A percentile compares a stretch with the other conserved stretches of the same genome.
phyloP scores from a whole-genome alignment of 2,888 invertebrate genomes.

The Seira ritae region DNA sequence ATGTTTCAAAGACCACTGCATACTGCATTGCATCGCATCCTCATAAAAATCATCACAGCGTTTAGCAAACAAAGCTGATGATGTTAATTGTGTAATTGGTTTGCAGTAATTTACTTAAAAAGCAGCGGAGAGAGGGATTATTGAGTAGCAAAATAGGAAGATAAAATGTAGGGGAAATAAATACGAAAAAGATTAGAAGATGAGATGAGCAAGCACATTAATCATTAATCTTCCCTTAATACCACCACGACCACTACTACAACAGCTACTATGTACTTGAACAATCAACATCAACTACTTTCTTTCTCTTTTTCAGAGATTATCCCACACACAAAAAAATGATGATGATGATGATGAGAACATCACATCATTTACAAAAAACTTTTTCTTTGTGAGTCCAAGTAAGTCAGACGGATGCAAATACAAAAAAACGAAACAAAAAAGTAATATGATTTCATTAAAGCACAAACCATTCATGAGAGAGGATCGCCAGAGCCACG shows the following conservation, averaged over 20 bases:
- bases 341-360: slow-evolving; percentile 19
- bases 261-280: too few relatives aligned
- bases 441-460: slow-evolving; percentile 32
- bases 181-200: slow-evolving; percentile 1
- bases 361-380: slow-evolving; percentile 48
- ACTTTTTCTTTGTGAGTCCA: neutral
- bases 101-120: slow-evolving; percentile 51
- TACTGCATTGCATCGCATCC: neutral
- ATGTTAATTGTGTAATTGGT: slow-evolving; percentile 63
- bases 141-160: neutral
- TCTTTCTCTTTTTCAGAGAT: slow-evolving; percentile 1
- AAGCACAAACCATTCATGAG: slow-evolving; percentile 9
- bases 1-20: neutral
- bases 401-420: neutral
- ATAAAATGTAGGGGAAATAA: slow-evolving; percentile 30
- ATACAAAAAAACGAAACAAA: slow-evolving; percentile 39
- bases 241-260: slow-evolving; percentile 6
- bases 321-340: neutral
- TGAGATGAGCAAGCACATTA: slow-evolving; percentile 45
- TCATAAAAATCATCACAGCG: slow-evolving; percentile 20
- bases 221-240: slow-evolving; percentile 53
- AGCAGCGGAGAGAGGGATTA: slow-evolving; percentile 29
- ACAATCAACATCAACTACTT: neutral
- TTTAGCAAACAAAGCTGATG: slow-evolving; percentile 15
- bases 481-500: neutral